Percentiles rank a stretch among this genome's conserved stretches.
Conservation (phyloP, 2,113 vertebrate genomes). For the Heliornis fulica region DNA sequence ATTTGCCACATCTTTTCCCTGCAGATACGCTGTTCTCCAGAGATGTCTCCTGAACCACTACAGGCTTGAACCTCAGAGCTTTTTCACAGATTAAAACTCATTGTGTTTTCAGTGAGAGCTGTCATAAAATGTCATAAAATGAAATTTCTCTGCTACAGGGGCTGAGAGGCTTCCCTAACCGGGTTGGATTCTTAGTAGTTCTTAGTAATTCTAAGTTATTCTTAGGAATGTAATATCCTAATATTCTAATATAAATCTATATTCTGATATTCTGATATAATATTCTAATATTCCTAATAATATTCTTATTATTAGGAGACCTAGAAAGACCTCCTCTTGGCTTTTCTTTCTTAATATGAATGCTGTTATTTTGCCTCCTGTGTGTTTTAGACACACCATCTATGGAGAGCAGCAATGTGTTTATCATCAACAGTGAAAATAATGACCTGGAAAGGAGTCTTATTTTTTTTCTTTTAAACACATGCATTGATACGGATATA, state of each 20-base stretch:
- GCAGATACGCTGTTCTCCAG: not conserved
- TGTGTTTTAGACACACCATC: slow-evolving; percentile 3
- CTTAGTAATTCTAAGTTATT: no score
- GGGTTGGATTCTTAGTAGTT: not conserved
- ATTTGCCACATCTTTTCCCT: accelerated
- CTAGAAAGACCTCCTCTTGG: not conserved
- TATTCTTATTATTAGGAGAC: no score
- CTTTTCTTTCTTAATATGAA: not conserved
- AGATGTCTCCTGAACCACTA: not conserved
- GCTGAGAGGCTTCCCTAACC: not conserved
- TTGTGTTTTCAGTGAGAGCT: not conserved
- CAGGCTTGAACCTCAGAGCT: not conserved
- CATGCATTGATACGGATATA: slow-evolving; percentile 9
- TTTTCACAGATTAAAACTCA: not conserved
- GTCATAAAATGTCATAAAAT: not conserved
- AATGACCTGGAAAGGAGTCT: slow-evolving; percentile 11
- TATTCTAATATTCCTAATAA: no score
- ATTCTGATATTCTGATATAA: no score
- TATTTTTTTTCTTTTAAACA: not conserved
- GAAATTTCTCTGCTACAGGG: not conserved
- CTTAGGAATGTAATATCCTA: no score
- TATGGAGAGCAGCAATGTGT: slow-evolving; percentile 30
- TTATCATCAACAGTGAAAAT: slow-evolving; percentile 49
- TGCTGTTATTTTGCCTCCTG: not conserved
- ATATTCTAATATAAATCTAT: no score